Percentiles rank a stretch among this genome's conserved stretches.
Evolutionary conservation across 1,140 invertebrate genomes (phyloP).

Genomic region (Lepidurus packardi): DNA sequence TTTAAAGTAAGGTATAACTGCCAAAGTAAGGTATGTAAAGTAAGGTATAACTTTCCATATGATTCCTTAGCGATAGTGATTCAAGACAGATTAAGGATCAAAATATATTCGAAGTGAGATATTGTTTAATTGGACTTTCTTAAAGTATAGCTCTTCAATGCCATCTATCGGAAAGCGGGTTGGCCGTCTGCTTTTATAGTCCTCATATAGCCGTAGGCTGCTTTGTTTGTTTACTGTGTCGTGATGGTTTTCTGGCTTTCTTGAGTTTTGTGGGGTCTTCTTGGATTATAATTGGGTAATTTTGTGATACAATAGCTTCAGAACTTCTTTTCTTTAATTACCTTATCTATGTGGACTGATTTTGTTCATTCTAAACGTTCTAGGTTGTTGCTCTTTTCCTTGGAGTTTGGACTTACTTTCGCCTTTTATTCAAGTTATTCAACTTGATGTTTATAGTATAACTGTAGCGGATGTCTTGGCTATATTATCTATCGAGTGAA

Average conservation of each 20-base stretch:
- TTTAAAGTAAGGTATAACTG: not conserved
- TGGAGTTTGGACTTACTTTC: no score
- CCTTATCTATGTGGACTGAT: not conserved
- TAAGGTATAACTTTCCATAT: not conserved
- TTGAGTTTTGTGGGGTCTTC: conserved; percentile 2
- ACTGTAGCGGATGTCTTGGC: no score
- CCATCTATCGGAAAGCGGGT: not conserved
- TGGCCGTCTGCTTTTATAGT: not conserved
- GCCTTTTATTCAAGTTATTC: no score
- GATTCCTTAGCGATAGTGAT: not conserved
- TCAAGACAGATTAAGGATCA: no score
- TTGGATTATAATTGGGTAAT: not conserved
- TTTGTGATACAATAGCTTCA: not conserved
- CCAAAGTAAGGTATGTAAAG: not conserved
- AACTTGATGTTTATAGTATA: no score
- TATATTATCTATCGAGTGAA: no score
- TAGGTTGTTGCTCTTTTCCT: no score
- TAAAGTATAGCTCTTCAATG: not conserved
- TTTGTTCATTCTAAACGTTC: not conserved
- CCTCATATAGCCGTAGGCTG: not conserved
- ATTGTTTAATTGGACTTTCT: not conserved
- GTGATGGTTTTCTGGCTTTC: not conserved
- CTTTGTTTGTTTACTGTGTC: conserved; percentile 15
- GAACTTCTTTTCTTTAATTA: not conserved
- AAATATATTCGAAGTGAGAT: not conserved